Evolutionary conservation across 2,888 invertebrate species (phyloP), one percentile per base, ranked within the genome.

Genomic region (Heliconius sara): DNA sequence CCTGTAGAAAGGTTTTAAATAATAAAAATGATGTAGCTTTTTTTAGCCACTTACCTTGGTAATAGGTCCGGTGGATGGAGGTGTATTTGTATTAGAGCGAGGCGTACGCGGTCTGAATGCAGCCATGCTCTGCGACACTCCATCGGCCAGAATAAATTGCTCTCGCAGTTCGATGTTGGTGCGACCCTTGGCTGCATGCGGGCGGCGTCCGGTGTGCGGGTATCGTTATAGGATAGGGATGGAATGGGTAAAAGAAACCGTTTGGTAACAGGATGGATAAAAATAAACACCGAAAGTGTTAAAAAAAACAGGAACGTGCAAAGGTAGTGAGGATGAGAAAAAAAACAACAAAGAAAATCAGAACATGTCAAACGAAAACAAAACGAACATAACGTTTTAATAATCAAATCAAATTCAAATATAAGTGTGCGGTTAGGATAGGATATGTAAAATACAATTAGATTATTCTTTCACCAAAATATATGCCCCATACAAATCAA

Each of bases 111-210:
- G 97, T 96, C 98, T 98, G 97, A 99, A 99, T 90, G 99, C 98
- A 90, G 99, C 98, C 99, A 99, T 99, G 92, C 98, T 98, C 96
- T 99, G 99, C 92, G 99, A 98, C 87, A 99, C 99, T 92, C 99
- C 99, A 93, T 99, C 98, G 89, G 99, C 99, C 96, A 99, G 96
- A 95, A 99, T 98, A 96, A 99, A 99, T 96, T 99, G 98, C 96
- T 99, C 99, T 92, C 99, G 97, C 92, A 99, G 97, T 96, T 99
- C 99, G 96, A 99, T 98, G 97, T 99, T 99, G 95, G 99, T 99
- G 96, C 99, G 98, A 96, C 99, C 99, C 96, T 99, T 99, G 96
- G 99, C 99, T 99, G 96, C 93, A 96, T 95, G 96, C 95, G 95
- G 95, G 95, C 95, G 93, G 94, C 94, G 93, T 94, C 95, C 94